Conservation (phyloP, 2,797 vertebrate species). For the Danio tinwini region DNA sequence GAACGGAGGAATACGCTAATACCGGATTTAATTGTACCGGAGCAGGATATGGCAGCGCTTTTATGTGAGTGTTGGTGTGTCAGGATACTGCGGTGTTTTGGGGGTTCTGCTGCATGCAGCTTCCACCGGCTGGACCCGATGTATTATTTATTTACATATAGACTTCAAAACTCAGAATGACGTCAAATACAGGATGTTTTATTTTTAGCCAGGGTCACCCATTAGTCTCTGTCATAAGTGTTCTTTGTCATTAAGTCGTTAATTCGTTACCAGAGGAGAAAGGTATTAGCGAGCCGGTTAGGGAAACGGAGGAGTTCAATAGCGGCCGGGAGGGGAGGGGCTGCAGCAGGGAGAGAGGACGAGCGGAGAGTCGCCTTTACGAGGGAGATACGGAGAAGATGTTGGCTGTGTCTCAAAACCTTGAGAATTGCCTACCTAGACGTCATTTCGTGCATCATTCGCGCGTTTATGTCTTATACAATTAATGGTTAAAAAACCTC, state of each 20-base stretch:
- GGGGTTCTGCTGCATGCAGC: conserved; percentile 34
- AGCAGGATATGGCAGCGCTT: conserved; percentile 43
- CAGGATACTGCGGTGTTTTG: conserved; percentile 48
- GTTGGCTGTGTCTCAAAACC: conserved; percentile 14
- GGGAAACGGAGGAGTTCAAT: conserved; percentile 60
- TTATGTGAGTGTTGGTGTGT: conserved; percentile 38
- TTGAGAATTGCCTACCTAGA: not conserved
- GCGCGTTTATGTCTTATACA: not conserved
- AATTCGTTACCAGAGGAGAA: conserved; percentile 17
- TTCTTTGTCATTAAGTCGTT: conserved; percentile 33
- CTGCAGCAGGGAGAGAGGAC: conserved; percentile 76
- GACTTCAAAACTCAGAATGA: not conserved
- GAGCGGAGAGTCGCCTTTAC: conserved; percentile 62
- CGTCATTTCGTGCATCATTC: not conserved
- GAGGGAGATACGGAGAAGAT: conserved; percentile 56
- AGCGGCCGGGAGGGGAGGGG: conserved; percentile 72
- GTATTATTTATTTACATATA: not conserved
- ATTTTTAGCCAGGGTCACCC: not conserved
- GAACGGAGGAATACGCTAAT: not conserved
- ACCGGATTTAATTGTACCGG: conserved; percentile 22
- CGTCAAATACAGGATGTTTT: not conserved
- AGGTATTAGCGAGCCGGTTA: conserved; percentile 39
- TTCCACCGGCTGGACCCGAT: conserved; percentile 10
- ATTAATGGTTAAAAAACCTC: not conserved
- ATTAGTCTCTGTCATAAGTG: not conserved